Evolutionary conservation across 2,888 invertebrate genomes (phyloP).

Genomic region (Dolichopus griseipennis): DNA sequence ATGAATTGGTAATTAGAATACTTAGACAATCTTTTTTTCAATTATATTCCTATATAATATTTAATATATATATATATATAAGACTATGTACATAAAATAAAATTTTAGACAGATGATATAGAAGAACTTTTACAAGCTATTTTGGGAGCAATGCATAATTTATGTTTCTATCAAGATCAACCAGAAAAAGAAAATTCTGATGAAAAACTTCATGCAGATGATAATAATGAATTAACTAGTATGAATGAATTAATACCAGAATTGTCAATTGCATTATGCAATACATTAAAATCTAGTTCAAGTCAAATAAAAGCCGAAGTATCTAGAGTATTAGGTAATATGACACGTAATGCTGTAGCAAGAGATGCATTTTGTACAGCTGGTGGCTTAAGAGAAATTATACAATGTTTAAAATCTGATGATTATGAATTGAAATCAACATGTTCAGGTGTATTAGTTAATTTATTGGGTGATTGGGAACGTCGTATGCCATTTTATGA

Average conservation of each 20-base stretch:
- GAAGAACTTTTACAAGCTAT: constrained; percentile 70
- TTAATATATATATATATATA: no score
- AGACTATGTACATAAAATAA: no score
- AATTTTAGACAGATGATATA: constrained; percentile 43
- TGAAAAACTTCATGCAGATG: constrained; percentile 21
- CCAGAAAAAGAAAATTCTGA: constrained; percentile 41
- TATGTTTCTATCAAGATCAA: constrained; percentile 61
- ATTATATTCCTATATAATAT: neutral
- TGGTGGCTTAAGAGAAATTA: constrained; percentile 53
- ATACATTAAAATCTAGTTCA: constrained; percentile 30
- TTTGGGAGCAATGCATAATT: constrained; percentile 73
- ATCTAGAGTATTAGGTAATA: constrained; percentile 72
- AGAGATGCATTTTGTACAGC: constrained; percentile 57
- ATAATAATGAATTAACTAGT: constrained; percentile 28
- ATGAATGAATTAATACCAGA: constrained; percentile 34
- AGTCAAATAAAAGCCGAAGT: constrained; percentile 52
- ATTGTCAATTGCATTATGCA: constrained; percentile 31
- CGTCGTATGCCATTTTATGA: constrained; percentile 48
- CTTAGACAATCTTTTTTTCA: constrained; percentile 27
- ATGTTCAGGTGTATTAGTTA: constrained; percentile 73
- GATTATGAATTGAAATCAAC: constrained; percentile 64
- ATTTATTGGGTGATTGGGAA: constrained; percentile 57
- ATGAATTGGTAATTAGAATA: constrained; percentile 16
- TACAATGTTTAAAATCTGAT: constrained; percentile 50
- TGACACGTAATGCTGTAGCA: constrained; percentile 61